A percentile compares a stretch with the other conserved stretches of the same genome.
Conservation (phyloP, 1,140 invertebrate genomes). For the Drosophila saltans region DNA sequence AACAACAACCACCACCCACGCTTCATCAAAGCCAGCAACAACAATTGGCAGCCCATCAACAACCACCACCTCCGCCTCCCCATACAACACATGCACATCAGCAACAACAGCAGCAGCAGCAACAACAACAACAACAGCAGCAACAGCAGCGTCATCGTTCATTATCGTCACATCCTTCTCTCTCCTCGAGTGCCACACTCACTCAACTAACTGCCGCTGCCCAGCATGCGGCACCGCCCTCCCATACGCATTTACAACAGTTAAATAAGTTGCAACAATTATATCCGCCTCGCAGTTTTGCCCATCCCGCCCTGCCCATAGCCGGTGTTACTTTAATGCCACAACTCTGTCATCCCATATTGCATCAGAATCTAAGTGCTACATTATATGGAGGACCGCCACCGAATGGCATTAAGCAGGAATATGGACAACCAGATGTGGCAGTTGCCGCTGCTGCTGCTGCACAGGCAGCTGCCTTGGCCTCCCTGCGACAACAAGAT, state of each 20-base stretch:
- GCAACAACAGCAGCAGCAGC: conserved; percentile 40
- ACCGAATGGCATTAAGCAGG: conserved; percentile 79
- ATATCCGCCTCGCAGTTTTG: conserved; percentile 77
- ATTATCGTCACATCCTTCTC: conserved; percentile 36
- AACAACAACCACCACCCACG: conserved; percentile 55
- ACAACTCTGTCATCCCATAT: conserved; percentile 77
- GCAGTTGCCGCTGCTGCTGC: conserved; percentile 61
- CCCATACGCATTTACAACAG: conserved; percentile 73
- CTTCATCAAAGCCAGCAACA: conserved; percentile 46
- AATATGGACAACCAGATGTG: conserved; percentile 69
- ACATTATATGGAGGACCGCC: conserved; percentile 61
- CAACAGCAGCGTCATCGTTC: conserved; percentile 37
- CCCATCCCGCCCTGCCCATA: conserved; percentile 74
- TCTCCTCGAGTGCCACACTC: conserved; percentile 45
- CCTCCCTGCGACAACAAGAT: conserved; percentile 56
- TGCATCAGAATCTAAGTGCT: conserved; percentile 78
- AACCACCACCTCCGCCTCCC: conserved; percentile 12
- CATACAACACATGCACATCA: conserved; percentile 18
- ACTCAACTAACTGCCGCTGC: conserved; percentile 47
- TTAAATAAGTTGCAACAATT: conserved; percentile 77
- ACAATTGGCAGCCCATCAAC: conserved; percentile 20
- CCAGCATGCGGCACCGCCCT: conserved; percentile 45
- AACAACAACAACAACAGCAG: conserved; percentile 52
- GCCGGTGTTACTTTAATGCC: conserved; percentile 77
- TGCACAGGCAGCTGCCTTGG: conserved; percentile 55